Conservation (phyloP, 2,888 invertebrate genomes). For the Resseliella maxima region DNA sequence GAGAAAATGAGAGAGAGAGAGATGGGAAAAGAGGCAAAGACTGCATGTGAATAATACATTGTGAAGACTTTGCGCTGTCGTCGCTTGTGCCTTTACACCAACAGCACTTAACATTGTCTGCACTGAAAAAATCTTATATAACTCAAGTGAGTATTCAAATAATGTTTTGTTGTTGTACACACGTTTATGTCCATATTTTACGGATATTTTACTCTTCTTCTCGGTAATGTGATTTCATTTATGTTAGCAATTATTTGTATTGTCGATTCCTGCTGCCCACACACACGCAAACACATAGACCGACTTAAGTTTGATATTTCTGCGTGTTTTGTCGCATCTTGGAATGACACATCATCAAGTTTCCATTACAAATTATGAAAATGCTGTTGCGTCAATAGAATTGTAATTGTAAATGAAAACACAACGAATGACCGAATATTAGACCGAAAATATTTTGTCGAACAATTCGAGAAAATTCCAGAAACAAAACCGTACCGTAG, state of each 20-base stretch:
- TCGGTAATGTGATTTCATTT: constrained; percentile 34
- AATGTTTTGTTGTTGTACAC: not conserved
- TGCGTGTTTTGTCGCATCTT: not conserved
- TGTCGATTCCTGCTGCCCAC: not conserved
- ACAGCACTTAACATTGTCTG: not conserved
- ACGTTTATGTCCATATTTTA: constrained; percentile 27
- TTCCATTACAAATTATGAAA: not conserved
- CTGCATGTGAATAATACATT: constrained; percentile 2
- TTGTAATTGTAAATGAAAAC: constrained; percentile 13
- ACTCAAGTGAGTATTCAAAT: not conserved
- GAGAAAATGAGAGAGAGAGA: not conserved
- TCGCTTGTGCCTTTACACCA: constrained; percentile 15
- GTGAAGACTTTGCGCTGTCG: constrained; percentile 10
- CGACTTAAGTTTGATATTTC: not conserved
- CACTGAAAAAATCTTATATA: not conserved
- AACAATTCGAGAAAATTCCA: not conserved
- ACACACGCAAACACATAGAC: not conserved
- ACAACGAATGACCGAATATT: not conserved
- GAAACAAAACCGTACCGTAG: constrained; percentile 28
- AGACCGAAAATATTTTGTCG: not conserved
- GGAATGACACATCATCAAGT: not conserved
- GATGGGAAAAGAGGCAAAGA: not conserved
- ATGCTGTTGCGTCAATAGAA: not conserved
- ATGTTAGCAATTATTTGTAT: not conserved
- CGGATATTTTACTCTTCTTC: constrained; percentile 3